Percentiles rank a stretch among this genome's conserved stretches.
These are phyloP conservation scores for Priapulus caudatus DNA, from an alignment of 2,888 invertebrate genomes.

Conservation along the genomic window DNA sequence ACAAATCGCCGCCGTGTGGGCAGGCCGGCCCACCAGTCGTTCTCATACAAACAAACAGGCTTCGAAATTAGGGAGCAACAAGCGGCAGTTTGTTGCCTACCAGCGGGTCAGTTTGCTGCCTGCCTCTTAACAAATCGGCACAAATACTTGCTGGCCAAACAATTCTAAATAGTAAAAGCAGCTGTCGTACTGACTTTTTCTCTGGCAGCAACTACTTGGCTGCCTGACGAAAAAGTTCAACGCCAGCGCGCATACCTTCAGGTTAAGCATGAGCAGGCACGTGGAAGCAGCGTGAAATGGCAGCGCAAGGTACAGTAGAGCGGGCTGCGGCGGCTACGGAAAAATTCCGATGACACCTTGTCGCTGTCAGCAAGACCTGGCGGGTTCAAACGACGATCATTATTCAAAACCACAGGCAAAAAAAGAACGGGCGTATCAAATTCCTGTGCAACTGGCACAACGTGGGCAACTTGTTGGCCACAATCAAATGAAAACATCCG, in stretches of 20 bases:
- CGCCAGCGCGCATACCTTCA: slow-evolving; percentile 55
- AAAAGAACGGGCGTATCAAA: not conserved
- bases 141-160: not conserved
- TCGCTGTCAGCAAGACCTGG: slow-evolving; percentile 69
- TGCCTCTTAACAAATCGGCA: not conserved
- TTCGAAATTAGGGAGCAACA: too few species aligned
- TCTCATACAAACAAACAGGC: too few species aligned
- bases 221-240: slow-evolving; percentile 4
- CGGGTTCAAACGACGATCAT: not conserved
- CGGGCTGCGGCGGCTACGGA: slow-evolving; percentile 96
- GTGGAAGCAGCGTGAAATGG: slow-evolving; percentile 86
- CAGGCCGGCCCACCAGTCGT: too few species aligned
- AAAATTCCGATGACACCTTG: slow-evolving; percentile 93
- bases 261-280: slow-evolving; percentile 94
- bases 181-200: not conserved
- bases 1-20: too few species aligned
- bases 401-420: not conserved
- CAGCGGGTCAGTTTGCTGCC: too few species aligned
- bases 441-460: not conserved
- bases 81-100: slow-evolving; percentile 4
- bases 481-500: too few species aligned
- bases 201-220: not conserved
- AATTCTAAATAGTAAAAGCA: slow-evolving; percentile 2
- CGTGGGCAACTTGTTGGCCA: too few species aligned
- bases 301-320: slow-evolving; percentile 91